Base-by-base conservation (phyloP, 2,797 vertebrate species). In the Amphiprion clarkii region DNA sequence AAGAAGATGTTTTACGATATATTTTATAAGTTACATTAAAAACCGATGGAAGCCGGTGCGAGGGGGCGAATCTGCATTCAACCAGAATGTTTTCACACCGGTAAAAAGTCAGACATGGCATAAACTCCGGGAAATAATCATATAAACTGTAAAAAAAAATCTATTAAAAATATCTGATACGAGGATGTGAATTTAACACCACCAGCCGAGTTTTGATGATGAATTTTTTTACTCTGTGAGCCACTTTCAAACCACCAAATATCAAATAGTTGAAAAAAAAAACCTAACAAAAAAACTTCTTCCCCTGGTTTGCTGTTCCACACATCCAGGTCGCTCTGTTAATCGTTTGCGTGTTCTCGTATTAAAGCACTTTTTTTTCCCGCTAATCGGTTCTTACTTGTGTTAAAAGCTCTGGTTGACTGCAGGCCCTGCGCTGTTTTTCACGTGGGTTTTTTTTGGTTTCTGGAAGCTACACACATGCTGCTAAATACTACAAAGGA, bases 11-110 rank as follows among this genome's bases (percentile, higher is more conserved):
- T 95, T 95, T 94, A 94, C 91, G 82, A 89, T 84, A 80, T 88
- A 92, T 95, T 95, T 95, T 94, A 85, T 93, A 93, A 94, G 92
- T 94, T 94, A 79, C 87, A 84, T 92, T 84, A 77, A 89, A 85
- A 90, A 81, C 49, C 49, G 64, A 72, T 16, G 68, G 78, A 79
- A 74, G 80, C 46, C 10, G 46, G 69, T 44, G 85, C 71, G 23
- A 33, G 72, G 39, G 49, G 40, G 46, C 23, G 5, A 49, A 56
- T 44, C 82, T 79, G 83, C 87, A 25, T 48, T 90, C 87, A 80
- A 82, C 88, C 78, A 79, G 87, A 86, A 52, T n/a, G n/a, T 83
- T 85, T 85, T 64, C 75, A 79, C 85, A 81, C 82, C 63, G 64
- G 57, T 52, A 31, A 33, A 2, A 56, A 25, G 11, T 8, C 39